Conservation (phyloP, 2,888 invertebrate genomes). For the Ophonus ardosiacus region DNA sequence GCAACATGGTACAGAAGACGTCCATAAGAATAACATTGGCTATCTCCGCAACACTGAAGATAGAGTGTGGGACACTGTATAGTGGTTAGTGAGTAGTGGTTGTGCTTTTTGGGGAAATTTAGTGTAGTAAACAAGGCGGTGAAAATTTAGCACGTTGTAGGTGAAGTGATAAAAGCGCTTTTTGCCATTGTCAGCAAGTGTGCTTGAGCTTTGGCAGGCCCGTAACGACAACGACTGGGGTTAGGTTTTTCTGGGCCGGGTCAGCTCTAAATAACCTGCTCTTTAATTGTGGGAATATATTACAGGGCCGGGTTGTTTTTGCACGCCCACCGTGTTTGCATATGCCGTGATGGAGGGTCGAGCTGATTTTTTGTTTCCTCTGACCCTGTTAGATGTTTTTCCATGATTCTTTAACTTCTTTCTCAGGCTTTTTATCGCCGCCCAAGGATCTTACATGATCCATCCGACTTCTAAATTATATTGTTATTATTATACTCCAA, state of each 20-base stretch:
- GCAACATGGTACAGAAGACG: no score
- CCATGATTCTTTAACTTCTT: slow-evolving; percentile 19
- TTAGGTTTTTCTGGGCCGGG: slow-evolving; percentile 38
- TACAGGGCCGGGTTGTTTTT: slow-evolving; percentile 37
- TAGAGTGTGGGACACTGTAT: no score
- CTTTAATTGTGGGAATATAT: slow-evolving; percentile 54
- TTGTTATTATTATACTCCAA: slow-evolving; percentile 14
- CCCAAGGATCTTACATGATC: slow-evolving; percentile 26
- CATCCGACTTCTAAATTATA: slow-evolving; percentile 31
- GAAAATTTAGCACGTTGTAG: slow-evolving; percentile 48
- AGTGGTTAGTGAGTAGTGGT: neutral
- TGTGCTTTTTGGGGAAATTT: neutral
- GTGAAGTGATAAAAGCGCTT: slow-evolving; percentile 24
- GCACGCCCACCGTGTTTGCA: slow-evolving; percentile 43
- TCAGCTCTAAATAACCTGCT: slow-evolving; percentile 49
- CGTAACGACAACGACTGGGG: slow-evolving; percentile 16
- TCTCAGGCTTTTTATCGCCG: slow-evolving; percentile 5
- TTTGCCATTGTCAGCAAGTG: slow-evolving; percentile 40
- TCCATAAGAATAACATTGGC: no score
- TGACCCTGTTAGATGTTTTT: slow-evolving; percentile 45
- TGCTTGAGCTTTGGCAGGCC: slow-evolving; percentile 33
- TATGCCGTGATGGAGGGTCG: slow-evolving; percentile 22
- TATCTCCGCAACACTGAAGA: no score
- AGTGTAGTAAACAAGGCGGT: slow-evolving; percentile 32
- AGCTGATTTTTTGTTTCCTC: slow-evolving; percentile 28